These are phyloP conservation scores for Picathartes gymnocephalus DNA, from an alignment of 2,113 vertebrate genomes.

Conservation along the genomic window DNA sequence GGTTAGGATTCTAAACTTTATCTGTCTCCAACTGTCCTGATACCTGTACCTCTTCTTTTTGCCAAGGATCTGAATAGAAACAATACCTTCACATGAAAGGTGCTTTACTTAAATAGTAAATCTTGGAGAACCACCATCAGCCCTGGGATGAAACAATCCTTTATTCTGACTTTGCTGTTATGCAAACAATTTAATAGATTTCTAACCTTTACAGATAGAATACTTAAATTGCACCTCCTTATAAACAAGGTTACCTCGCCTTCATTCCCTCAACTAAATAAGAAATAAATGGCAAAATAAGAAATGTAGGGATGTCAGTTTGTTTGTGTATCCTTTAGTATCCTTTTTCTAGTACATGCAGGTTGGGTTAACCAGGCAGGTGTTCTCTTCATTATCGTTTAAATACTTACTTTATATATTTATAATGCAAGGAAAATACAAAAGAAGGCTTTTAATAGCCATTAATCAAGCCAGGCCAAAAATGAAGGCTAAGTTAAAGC, in stretches of 20 bases:
- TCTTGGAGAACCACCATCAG: neutral
- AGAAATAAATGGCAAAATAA: neutral
- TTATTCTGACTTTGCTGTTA: neutral
- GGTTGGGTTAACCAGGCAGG: neutral
- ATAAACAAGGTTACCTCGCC: neutral
- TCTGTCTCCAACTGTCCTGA: neutral
- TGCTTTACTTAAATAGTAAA: neutral
- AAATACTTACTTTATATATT: neutral
- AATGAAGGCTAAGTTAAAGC: neutral
- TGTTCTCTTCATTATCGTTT: neutral
- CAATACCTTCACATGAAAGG: neutral
- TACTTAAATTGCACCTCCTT: neutral
- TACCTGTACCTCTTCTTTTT: neutral
- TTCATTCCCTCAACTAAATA: neutral
- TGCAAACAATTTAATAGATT: neutral
- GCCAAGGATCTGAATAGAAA: neutral
- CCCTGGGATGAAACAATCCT: neutral
- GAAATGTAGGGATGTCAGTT: neutral
- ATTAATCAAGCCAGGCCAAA: neutral
- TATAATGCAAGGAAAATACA: neutral
- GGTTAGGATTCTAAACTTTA: neutral
- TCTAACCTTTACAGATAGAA: neutral
- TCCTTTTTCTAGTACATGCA: neutral
- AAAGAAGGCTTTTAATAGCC: neutral
- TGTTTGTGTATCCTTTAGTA: neutral